Percentiles rank a stretch among this genome's conserved stretches.
phyloP scores from a whole-genome alignment of 2,888 invertebrate genomes.

The Hypselothyrea guttata region DNA sequence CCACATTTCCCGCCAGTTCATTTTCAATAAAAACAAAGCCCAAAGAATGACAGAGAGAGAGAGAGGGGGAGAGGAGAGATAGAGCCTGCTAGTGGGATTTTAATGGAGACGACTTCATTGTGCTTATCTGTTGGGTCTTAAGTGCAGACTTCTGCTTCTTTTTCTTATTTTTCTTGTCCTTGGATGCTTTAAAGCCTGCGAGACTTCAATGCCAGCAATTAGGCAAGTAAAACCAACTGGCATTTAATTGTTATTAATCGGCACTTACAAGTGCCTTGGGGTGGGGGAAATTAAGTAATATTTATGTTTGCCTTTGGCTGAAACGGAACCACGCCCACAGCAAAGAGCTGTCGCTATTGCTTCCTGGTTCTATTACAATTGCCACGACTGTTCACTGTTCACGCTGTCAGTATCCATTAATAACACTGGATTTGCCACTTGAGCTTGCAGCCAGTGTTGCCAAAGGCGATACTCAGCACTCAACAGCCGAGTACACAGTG shows the following conservation, averaged over 20 bases:
- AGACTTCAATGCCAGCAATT: constrained; percentile 49
- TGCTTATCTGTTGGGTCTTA: constrained; percentile 49
- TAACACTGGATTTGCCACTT: constrained; percentile 67
- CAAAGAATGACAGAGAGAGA: constrained; percentile 1
- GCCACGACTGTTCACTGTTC: background rate
- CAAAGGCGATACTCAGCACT: constrained; percentile 31
- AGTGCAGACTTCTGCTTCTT: constrained; percentile 28
- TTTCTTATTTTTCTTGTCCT: background rate
- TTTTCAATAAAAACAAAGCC: constrained; percentile 57
- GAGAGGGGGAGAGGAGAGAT: background rate
- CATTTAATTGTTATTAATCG: constrained; percentile 77
- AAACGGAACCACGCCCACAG: constrained; percentile 37
- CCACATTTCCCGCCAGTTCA: constrained; percentile 29
- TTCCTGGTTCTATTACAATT: background rate
- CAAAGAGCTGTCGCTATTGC: constrained; percentile 9
- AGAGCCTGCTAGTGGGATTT: background rate
- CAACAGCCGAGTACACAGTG: too few relatives aligned
- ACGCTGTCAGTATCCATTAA: constrained; percentile 64
- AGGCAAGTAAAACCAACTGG: constrained; percentile 45
- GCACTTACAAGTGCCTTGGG: constrained; percentile 5
- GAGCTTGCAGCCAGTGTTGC: constrained; percentile 41
- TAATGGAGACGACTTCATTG: constrained; percentile 46
- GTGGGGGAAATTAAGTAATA: constrained; percentile 63
- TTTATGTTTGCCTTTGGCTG: constrained; percentile 56
- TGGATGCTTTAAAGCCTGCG: constrained; percentile 37